Evolutionary conservation across 2,113 vertebrate species (phyloP), one percentile per base, ranked within the genome.

Genomic region (Lagopus leucura): DNA sequence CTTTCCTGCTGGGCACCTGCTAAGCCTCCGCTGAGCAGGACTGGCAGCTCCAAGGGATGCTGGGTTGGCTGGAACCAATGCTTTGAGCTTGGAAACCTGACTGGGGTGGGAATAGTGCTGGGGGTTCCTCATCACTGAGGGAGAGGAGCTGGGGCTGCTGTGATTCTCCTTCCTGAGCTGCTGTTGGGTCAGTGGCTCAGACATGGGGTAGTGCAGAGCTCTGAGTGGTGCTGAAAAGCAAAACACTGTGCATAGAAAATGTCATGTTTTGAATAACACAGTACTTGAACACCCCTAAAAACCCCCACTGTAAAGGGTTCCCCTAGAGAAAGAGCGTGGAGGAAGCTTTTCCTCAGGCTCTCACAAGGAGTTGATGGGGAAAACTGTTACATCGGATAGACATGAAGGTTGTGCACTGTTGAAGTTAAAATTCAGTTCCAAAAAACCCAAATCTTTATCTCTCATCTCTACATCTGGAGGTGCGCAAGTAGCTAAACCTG

Each of bases 331-430:
- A 52, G 25, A 66, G 50, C 58, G n/a, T 40, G 69, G 6, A 47
- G n/a, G 57, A 24, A 48, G 55, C 6, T 52, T 58, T 63, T 18
- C 11, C 4, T 8, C 66, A 52, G 48, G 21, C 2, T 73, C 54
- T 80, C 32, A 65, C 45, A 25, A 72, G 64, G 24, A 76, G 28
- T 13, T n/a, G 61, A 24, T 36, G 52, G 81, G 61, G 43, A 74
- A 66, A 43, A 8, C 60, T 28, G 22, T 5, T 48, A 47, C 10
- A 0, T 11, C 25, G 42, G 47, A 9, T 1, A 8, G 38, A 45
- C 3, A 13, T 0, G 0, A 52, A 77, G 64, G n/a, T 0, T 74
- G 60, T n/a, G 30, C 22, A 24, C 19, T 2, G 42, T 10, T 34
- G 21, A 36, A 25, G 32, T 13, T 4, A 38, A 50, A 73, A 52